Conservation (phyloP, 2,797 vertebrate species). For the Clarias pachynema region DNA sequence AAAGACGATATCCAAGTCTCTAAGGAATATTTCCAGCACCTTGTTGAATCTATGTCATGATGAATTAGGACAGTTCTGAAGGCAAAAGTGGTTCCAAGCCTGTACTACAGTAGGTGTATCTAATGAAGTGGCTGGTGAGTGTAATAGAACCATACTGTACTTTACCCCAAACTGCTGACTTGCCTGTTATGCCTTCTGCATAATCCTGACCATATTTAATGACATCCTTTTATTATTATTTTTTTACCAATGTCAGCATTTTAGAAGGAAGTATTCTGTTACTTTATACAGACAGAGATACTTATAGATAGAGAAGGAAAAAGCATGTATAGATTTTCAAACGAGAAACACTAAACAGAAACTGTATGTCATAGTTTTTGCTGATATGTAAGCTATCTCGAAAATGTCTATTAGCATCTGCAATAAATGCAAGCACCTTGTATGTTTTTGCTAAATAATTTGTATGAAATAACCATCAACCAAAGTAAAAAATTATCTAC, state of each 20-base stretch:
- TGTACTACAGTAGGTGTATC: too few species aligned
- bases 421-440: not conserved
- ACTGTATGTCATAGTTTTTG: not conserved
- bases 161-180: conserved; percentile 8
- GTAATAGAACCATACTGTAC: not conserved
- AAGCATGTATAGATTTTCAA: not conserved
- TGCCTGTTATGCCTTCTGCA: not conserved
- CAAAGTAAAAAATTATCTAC: not conserved
- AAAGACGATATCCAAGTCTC: too few species aligned
- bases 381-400: not conserved
- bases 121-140: too few species aligned
- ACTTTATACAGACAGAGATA: not conserved
- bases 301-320: not conserved
- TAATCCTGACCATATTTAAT: conserved; percentile 9
- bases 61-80: too few species aligned
- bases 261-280: not conserved
- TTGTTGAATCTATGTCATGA: too few species aligned
- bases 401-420: not conserved
- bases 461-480: not conserved
- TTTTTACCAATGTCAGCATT: not conserved
- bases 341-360: not conserved
- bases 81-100: too few species aligned
- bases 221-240: not conserved
- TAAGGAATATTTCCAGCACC: too few species aligned
- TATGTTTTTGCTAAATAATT: not conserved